Evolutionary conservation across 2,888 invertebrate species (phyloP).

Genomic region (Macrosoma leucophasiata): DNA sequence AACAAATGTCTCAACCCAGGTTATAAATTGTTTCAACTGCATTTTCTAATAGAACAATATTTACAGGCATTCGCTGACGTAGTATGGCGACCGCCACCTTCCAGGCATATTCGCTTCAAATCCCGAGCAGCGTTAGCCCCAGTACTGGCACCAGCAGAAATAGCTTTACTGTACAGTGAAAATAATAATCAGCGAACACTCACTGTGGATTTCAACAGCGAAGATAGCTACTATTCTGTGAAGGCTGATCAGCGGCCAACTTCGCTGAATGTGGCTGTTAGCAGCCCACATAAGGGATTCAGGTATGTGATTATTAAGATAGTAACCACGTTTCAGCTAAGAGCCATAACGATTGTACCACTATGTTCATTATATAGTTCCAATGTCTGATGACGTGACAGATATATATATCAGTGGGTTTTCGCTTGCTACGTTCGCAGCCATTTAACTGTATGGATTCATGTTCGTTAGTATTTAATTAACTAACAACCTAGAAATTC

Average conservation of each 20-base stretch:
- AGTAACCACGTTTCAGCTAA: no score
- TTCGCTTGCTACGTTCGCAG: no score
- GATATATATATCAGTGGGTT: no score
- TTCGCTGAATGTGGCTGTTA: constrained; percentile 46
- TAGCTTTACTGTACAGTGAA: constrained; percentile 43
- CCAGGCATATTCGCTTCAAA: constrained; percentile 59
- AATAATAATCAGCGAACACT: constrained; percentile 39
- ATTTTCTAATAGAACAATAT: neutral
- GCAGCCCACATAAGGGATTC: constrained; percentile 55
- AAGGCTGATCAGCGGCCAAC: constrained; percentile 49
- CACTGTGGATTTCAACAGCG: constrained; percentile 43
- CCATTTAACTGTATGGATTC: no score
- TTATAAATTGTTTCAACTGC: no score
- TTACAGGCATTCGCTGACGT: constrained; percentile 57
- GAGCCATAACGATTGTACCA: no score
- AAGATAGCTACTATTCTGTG: constrained; percentile 48
- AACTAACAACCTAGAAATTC: no score
- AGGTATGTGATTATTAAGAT: constrained; percentile 36
- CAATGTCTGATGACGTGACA: no score
- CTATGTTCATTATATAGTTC: no score
- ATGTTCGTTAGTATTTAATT: no score
- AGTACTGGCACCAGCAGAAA: constrained; percentile 46
- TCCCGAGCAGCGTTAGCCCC: constrained; percentile 53
- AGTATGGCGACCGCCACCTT: constrained; percentile 64
- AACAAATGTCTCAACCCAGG: no score